phyloP scores from a whole-genome alignment of 2,888 invertebrate genomes.

The Acanthopleura granulata region DNA sequence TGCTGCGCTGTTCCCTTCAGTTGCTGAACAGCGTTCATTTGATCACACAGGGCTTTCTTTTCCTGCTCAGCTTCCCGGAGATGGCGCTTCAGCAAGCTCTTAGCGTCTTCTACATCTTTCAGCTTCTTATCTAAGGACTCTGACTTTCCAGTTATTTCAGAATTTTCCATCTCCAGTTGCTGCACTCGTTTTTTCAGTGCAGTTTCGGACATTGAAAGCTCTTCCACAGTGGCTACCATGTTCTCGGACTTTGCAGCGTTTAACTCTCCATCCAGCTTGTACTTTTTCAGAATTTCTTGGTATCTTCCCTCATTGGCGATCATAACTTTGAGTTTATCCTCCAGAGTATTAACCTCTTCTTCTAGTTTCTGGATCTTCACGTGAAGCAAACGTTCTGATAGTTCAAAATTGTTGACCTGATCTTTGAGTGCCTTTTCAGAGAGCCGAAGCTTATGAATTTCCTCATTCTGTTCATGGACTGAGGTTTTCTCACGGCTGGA shows the following conservation, averaged over 20 bases:
- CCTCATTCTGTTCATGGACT: constrained; percentile 65
- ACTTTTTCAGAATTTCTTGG: constrained; percentile 52
- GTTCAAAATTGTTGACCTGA: constrained; percentile 50
- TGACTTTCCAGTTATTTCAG: constrained; percentile 48
- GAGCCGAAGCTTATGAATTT: constrained; percentile 55
- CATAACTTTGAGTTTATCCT: constrained; percentile 52
- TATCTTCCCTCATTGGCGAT: constrained; percentile 51
- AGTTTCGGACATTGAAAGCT: constrained; percentile 54
- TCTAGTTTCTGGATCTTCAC: constrained; percentile 52
- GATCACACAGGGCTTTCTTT: constrained; percentile 39
- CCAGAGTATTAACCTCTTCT: constrained; percentile 34
- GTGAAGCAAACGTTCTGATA: constrained; percentile 49
- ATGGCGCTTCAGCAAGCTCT: constrained; percentile 29
- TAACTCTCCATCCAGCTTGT: constrained; percentile 55
- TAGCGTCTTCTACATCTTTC: constrained; percentile 53
- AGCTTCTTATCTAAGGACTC: constrained; percentile 50
- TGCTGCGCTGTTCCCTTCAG: not conserved
- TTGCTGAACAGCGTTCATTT: not conserved
- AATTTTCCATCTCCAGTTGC: constrained; percentile 57
- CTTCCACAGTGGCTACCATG: constrained; percentile 55
- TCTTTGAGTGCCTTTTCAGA: constrained; percentile 57
- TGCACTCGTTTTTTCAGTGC: constrained; percentile 53
- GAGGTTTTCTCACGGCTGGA: constrained; percentile 61
- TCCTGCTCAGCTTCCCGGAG: constrained; percentile 47
- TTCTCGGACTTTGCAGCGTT: constrained; percentile 51